Conservation (phyloP, 2,113 vertebrate genomes). For the Tenrec ecaudatus region DNA sequence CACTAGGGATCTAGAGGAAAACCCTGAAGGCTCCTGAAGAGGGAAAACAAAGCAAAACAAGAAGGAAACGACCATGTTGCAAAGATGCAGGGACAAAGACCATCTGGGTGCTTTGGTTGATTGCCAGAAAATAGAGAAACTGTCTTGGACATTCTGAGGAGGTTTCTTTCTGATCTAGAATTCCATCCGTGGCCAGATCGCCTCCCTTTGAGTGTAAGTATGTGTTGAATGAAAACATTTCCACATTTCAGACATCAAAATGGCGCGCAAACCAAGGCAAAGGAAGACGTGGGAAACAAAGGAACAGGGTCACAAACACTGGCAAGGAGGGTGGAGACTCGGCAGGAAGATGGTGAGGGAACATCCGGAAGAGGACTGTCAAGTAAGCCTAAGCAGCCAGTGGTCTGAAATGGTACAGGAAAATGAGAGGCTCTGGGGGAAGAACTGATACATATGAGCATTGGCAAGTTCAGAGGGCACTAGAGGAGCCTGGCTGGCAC, state of each 20-base stretch:
- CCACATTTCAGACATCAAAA: background rate
- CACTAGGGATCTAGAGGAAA: background rate
- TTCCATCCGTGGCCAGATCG: background rate
- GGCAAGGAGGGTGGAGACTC: background rate
- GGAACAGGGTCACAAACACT: background rate
- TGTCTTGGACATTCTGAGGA: background rate
- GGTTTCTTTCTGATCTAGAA: background rate
- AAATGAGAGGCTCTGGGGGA: background rate
- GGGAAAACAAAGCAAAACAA: too few relatives aligned
- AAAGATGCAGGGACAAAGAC: background rate
- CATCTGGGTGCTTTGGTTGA: background rate
- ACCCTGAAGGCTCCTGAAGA: background rate
- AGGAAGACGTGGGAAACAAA: background rate
- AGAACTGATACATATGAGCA: background rate
- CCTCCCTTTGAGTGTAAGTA: background rate
- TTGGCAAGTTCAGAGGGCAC: background rate
- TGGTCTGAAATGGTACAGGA: background rate
- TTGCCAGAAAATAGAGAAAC: background rate
- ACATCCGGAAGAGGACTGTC: background rate
- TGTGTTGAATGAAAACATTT: background rate
- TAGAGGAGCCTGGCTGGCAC: background rate
- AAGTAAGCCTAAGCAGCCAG: background rate
- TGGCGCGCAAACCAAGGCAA: slow-evolving; percentile 3
- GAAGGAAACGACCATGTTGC: too few relatives aligned
- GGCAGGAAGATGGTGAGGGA: too few relatives aligned